Evolutionary conservation across 2,888 invertebrate species (phyloP), one percentile per base, ranked within the genome.

Genomic region (Entomobrya multifasciata): DNA sequence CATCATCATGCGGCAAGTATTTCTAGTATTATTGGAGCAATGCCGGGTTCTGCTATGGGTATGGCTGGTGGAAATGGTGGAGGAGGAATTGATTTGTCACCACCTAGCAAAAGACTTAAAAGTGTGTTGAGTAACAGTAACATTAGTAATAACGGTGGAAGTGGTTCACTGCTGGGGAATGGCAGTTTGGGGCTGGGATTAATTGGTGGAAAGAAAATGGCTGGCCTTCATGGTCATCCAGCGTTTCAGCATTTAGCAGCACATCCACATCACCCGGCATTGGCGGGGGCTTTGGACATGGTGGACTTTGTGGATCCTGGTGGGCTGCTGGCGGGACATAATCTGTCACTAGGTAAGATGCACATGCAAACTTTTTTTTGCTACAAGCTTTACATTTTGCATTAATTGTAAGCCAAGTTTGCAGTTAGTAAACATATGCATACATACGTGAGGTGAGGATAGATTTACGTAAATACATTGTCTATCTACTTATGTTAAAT

Each of bases 31-130:
- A 74, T 74, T 55, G 74, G 74, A 49, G 74, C 55, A 55, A 74
- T 74, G 74, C 74, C 74, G 52, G 74, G 49, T n/a, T 72, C 72
- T n/a, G 72, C 72, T 0, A 57, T 87, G 30, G 86, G 60, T 11
- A 80, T 74, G 30, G 78, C 57, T 8, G 77, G 62, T 36, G 65
- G n/a, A 2, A 41, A 1, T 41, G 57, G 57, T 4, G 57, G 57
- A 22, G 78, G 83, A 77, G 89, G 90, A 44, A 90, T 90, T 85
- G 90, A 90, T 86, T 84, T 90, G 80, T 88, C 88, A 83, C 90
- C 84, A 44, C 88, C 85, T 4, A 84, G 87, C 57, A 89, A 89
- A 57, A 67, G 88, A 57, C 80, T 89, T 55, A 89, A 89, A 88
- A 65, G 55, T 57, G 87, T 88, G 44, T 78, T 76, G 77, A 74